Conservation (phyloP, 2,797 vertebrate genomes). For the Sebastes baramenuke region DNA sequence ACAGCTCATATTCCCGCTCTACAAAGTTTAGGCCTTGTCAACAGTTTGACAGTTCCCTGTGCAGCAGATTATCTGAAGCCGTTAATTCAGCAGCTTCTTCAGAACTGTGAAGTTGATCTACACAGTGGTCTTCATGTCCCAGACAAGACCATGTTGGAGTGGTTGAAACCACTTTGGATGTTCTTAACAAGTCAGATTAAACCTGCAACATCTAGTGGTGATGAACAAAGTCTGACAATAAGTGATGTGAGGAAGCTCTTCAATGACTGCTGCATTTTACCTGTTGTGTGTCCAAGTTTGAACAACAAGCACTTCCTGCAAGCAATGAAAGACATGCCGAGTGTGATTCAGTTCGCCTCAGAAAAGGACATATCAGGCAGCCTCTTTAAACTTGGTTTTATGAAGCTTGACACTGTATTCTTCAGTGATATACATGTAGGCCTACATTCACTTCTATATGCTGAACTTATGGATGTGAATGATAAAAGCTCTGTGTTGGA, state of each 20-base stretch:
- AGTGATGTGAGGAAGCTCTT: conserved; percentile 67
- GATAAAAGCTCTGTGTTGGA: conserved; percentile 68
- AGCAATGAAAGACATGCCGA: conserved; percentile 61
- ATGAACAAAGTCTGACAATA: conserved; percentile 23
- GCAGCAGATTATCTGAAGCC: conserved; percentile 59
- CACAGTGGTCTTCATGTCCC: conserved; percentile 53
- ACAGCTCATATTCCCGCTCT: accelerated
- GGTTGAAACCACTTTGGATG: conserved; percentile 71
- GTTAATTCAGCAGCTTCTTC: conserved; percentile 42
- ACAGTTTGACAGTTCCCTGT: conserved; percentile 55
- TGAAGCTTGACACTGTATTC: conserved; percentile 44
- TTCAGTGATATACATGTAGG: accelerated
- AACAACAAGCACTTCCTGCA: conserved; percentile 61
- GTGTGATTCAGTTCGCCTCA: conserved; percentile 41
- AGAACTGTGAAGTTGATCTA: conserved; percentile 52
- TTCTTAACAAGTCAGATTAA: conserved; percentile 63
- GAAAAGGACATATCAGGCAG: conserved; percentile 10
- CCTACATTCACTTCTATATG: accelerated
- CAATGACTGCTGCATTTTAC: conserved; percentile 68
- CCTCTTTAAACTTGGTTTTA: conserved; percentile 78
- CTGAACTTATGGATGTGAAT: conserved; percentile 65
- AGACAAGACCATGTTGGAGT: conserved; percentile 8
- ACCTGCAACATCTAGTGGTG: accelerated
- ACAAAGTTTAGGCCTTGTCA: conserved; percentile 41
- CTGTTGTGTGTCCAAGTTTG: conserved; percentile 67